Evolutionary conservation across 2,113 vertebrate genomes (phyloP), one percentile per base, ranked within the genome.

Genomic region (Mormyrus lacerda): DNA sequence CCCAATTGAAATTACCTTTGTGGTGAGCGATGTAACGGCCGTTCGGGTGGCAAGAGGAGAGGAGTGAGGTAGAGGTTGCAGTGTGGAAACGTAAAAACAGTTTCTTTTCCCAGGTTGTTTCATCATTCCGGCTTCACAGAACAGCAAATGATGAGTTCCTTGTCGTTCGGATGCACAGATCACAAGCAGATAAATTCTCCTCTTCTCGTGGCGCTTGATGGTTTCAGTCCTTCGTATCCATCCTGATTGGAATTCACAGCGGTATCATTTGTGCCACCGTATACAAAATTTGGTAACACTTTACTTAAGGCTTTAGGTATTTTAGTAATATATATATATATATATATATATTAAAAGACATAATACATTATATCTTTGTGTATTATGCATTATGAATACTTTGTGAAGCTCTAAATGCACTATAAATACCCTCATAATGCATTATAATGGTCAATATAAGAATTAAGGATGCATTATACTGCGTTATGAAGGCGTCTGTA

Each of bases 1-100:
- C 90, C 94, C 94, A 94, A 91, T 93, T 93, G 91, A 95, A 96
- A 95, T 95, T 94, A 93, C 92, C 87, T 91, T 90, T 90, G 87
- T 90, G 87, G 91, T 21, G 88, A 84, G 31, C 2, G 27, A 35
- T 51, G n/a, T 27, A 48, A 31, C 3, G 27, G 39, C 24, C 21
- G 8, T 84, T 47, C 47, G 27, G 44, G 44, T 8, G 21, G 27
- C 35, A 87, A 42, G 17, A 58, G 19, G 31, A 61, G 50, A 87
- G 51, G 13, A 69, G n/a, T 42, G 53, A 19, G 65, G 42, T 17
- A 76, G 1, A 76, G 1, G 24, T 3, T n/a, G 58, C 11, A 48
- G n/a, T 27, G 21, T 24, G 19, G 86, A 53, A 58, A 39, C 50
- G 53, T 55, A 42, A 39, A 87, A 42, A 73, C n/a, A 15, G 42